Evolutionary conservation across 2,888 invertebrate species (phyloP).

Genomic region (Cheiracanthium punctorium): DNA sequence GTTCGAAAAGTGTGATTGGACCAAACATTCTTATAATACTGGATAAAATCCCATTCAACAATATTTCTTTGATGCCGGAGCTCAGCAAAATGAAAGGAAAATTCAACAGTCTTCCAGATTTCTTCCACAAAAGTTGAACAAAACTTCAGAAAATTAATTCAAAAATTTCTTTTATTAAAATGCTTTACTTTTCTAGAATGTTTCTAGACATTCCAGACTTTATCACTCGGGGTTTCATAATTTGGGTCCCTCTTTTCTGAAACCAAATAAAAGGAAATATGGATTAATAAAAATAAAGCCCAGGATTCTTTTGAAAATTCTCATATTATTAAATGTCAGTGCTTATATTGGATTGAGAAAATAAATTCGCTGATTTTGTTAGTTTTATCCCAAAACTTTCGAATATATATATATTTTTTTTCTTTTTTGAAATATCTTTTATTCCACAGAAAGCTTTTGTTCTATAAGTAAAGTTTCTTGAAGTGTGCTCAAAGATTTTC

Average conservation of each 20-base stretch:
- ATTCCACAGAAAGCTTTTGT: not conserved
- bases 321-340: not conserved
- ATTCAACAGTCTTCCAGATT: no score
- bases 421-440: not conserved
- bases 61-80: no score
- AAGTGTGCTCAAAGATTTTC: not conserved
- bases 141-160: no score
- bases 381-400: not conserved
- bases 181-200: no score
- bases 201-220: not conserved
- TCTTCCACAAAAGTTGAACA: no score
- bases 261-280: not conserved
- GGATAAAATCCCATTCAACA: no score
- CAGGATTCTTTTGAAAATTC: not conserved
- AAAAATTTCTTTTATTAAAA: no score
- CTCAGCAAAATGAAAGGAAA: no score
- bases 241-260: not conserved
- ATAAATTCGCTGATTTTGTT: slow-evolving; percentile 2
- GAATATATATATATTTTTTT: no score
- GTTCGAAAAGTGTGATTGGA: no score
- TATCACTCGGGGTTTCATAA: not conserved
- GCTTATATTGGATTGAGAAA: not conserved
- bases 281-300: not conserved
- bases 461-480: not conserved
- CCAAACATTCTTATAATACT: no score